phyloP scores from a whole-genome alignment of 64 coral and sea anemone genomes.

The Stylophora pistillata region DNA sequence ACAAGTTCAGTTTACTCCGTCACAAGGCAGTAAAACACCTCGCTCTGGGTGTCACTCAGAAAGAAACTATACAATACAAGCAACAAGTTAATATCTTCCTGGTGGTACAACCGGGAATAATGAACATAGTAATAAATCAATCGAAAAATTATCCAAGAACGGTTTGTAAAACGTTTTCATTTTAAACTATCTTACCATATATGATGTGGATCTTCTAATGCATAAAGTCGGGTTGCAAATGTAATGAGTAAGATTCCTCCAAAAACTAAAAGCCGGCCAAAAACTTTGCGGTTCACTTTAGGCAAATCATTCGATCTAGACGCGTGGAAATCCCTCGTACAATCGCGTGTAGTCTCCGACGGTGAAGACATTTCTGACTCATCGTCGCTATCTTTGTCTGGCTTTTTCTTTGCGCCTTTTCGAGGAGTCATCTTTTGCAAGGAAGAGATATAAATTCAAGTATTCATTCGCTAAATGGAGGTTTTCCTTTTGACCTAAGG shows the following conservation, averaged over 20 bases:
- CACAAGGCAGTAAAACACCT: not conserved
- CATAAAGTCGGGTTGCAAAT: conserved; percentile 60
- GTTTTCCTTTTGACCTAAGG: not conserved
- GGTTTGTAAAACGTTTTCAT: not conserved
- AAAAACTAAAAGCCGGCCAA: conserved; percentile 42
- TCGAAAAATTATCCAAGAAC: not conserved
- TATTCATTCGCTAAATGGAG: not conserved
- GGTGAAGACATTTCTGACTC: conserved; percentile 2
- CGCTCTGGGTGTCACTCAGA: not conserved
- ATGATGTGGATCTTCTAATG: conserved; percentile 59
- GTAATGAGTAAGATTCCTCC: conserved; percentile 51
- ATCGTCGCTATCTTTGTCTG: conserved; percentile 34
- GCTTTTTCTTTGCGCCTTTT: conserved; percentile 2
- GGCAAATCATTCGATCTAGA: not conserved
- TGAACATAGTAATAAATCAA: not conserved
- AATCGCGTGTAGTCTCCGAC: not conserved
- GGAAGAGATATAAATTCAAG: not conserved
- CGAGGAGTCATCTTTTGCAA: conserved; percentile 25
- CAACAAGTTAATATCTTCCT: not conserved
- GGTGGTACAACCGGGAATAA: not conserved
- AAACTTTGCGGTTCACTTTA: conserved; percentile 8
- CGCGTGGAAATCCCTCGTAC: not conserved
- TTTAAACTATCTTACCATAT: conserved; percentile 67
- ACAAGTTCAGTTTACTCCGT: not conserved
- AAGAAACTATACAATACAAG: not conserved